These are phyloP conservation scores for Microplitis manilae DNA, from an alignment of 2,888 invertebrate species.

Conservation along the genomic window DNA sequence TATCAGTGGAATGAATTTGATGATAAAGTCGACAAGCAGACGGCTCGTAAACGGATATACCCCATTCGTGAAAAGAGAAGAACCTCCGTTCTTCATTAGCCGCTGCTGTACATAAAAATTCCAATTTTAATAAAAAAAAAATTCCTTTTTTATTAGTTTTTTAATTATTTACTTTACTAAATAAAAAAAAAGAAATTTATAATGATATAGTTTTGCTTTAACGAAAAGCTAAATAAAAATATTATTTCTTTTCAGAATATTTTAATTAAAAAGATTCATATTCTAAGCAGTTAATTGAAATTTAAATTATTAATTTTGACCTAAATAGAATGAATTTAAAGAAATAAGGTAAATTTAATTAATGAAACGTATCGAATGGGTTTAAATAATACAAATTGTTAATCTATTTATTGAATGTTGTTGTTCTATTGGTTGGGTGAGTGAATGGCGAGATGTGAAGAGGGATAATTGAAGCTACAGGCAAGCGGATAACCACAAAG, in stretches of 20 bases:
- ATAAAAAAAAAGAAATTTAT: background rate
- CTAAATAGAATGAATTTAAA: background rate
- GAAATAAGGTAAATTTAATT: background rate
- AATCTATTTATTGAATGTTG: conserved; percentile 21
- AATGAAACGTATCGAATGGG: background rate
- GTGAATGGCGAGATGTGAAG: background rate
- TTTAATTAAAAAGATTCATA: background rate
- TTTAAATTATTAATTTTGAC: background rate
- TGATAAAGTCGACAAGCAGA: conserved; percentile 80
- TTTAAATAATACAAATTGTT: conserved; percentile 15
- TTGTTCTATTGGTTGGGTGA: conserved; percentile 7
- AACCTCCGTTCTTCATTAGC: conserved; percentile 78
- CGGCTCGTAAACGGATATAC: conserved; percentile 82
- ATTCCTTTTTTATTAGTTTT: background rate
- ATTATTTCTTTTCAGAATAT: background rate
- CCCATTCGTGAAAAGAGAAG: conserved; percentile 84
- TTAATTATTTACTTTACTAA: background rate
- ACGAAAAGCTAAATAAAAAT: background rate
- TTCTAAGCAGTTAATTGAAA: background rate
- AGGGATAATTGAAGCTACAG: conserved; percentile 28
- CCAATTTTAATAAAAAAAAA: conserved; percentile 40
- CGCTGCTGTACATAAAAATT: conserved; percentile 70
- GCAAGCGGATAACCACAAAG: conserved; percentile 29
- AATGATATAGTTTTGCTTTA: background rate
- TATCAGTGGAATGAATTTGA: conserved; percentile 80